Evolutionary conservation across 1,140 invertebrate genomes (phyloP), one percentile per base, ranked within the genome.

Genomic region (Mamestra configurata): DNA sequence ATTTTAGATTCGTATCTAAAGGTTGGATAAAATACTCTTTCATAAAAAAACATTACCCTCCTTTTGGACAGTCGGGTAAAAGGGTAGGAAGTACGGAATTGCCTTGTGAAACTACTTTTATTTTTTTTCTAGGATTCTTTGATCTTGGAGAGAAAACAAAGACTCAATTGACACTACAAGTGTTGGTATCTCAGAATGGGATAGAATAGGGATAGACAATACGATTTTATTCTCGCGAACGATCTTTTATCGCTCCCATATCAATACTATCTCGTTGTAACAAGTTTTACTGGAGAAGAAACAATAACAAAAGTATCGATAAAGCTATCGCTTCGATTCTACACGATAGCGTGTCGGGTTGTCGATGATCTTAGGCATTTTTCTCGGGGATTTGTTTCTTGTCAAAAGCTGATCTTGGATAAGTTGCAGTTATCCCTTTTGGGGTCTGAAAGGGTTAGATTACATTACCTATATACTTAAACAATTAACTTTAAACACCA

Each of bases 231-330:
- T 27, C 27, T 59, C 55, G 6, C 27, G 24, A 59, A 59, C 11
- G 27, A 59, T 27, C 55, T 59, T 59, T 59, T 31, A 27, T 59
- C 55, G 55, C 11, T 59, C 55, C 13, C 55, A 27, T 59, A 59
- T 59, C 55, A 27, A 59, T 59, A 59, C 55, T 31, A 59, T 59
- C 55, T 59, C 27, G 55, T 59, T 31, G 13, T 59, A 15, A 31
- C 55, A 59, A 59, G 55, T 59, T 31, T 31, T 59, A 59, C 15
- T 31, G 55, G 15, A 59, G 24, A 6, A 22, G 13, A 31, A 27
- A 59, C 22, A 59, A 59, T 59, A 59, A 27, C 31, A 59, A 59
- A 59, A 59, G 24, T 59, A 27, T 31, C 55, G 55, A 31, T 59
- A 59, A 59, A 59, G 24, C 31, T 31, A 31, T 59, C 27, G 22